Conservation (phyloP, 2,888 invertebrate genomes). For the Tuta absoluta region DNA sequence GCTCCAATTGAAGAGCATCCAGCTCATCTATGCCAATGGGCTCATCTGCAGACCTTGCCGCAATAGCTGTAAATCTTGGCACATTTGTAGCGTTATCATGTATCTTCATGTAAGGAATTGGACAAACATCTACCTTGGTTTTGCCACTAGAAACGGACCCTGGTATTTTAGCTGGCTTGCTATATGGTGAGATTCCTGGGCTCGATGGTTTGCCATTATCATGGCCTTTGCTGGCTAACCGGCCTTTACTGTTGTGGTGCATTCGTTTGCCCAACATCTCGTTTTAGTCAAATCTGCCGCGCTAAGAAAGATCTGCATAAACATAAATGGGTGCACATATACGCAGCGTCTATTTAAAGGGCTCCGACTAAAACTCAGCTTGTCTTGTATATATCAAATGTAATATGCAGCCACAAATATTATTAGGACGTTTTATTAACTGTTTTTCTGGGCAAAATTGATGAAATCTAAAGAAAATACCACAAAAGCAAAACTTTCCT, state of each 20-base stretch:
- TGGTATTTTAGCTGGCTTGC: conserved; percentile 73
- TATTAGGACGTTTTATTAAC: not conserved
- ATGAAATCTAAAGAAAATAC: not conserved
- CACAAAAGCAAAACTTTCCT: conserved; percentile 18
- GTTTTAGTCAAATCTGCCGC: conserved; percentile 64
- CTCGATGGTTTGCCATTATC: conserved; percentile 77
- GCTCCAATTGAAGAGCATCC: conserved; percentile 91
- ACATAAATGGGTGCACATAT: conserved; percentile 34
- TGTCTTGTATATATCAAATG: not conserved
- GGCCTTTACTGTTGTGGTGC: conserved; percentile 76
- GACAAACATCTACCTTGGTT: conserved; percentile 69
- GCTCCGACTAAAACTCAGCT: not conserved
- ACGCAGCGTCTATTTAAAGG: conserved; percentile 33
- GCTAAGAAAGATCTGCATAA: conserved; percentile 45
- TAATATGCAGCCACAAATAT: not conserved
- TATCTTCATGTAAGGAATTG: conserved; percentile 85
- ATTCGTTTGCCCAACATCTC: conserved; percentile 77
- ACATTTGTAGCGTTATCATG: conserved; percentile 85
- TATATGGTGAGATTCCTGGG: conserved; percentile 74
- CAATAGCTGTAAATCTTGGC: conserved; percentile 84
- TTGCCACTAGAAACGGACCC: conserved; percentile 67
- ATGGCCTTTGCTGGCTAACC: conserved; percentile 75
- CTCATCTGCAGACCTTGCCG: conserved; percentile 86
- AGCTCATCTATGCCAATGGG: conserved; percentile 93
- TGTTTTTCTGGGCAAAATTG: not conserved